Evolutionary conservation across 37 sponge, comb jelly and placozoan genomes (phyloP).

Genomic region (Chondrilla cf. caribensis): DNA sequence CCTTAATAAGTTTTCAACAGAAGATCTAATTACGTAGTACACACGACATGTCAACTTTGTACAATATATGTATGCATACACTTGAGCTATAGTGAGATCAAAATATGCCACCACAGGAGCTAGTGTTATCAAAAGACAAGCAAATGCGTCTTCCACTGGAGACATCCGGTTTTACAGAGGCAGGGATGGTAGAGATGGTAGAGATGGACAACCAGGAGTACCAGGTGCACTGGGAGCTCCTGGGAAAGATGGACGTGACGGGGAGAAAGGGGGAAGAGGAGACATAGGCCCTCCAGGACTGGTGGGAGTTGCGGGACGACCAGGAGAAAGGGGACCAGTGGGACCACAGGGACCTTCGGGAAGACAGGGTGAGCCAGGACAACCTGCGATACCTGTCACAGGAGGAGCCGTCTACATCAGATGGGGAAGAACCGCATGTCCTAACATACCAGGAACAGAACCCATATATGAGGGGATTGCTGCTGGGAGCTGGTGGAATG

Average conservation of each 20-base stretch:
- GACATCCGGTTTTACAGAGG: no score
- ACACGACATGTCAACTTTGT: no score
- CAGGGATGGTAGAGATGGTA: no score
- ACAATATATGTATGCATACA: no score
- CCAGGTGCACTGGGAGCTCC: not conserved
- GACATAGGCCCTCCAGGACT: not conserved
- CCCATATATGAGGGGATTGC: not conserved
- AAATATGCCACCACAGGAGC: no score
- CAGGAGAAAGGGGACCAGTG: not conserved
- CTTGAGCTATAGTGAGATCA: no score
- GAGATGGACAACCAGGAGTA: no score
- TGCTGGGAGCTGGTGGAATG: not conserved
- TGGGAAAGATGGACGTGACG: not conserved
- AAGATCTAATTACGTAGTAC: no score
- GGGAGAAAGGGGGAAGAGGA: not conserved
- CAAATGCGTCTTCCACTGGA: no score
- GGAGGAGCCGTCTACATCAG: conserved; percentile 14
- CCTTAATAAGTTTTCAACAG: no score
- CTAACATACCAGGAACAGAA: not conserved
- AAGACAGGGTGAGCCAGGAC: not conserved
- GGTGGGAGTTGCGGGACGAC: not conserved
- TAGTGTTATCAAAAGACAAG: no score
- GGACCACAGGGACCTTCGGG: not conserved
- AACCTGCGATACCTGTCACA: not conserved
- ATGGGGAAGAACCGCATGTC: conserved; percentile 13